These are phyloP conservation scores for Halictus quadricinctus DNA, from an alignment of 2,888 invertebrate species.

Conservation along the genomic window DNA sequence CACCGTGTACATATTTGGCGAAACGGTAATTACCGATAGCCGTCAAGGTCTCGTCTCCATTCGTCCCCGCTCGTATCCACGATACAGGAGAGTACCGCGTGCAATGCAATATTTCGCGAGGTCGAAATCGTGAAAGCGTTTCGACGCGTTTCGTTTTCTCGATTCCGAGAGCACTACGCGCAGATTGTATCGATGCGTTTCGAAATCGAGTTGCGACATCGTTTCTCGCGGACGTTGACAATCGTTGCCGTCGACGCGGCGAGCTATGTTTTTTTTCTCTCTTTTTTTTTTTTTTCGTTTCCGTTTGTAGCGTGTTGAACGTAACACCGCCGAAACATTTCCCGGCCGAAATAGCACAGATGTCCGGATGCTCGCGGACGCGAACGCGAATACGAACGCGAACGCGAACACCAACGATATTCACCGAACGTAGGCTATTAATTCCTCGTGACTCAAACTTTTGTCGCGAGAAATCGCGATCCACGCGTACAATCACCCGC, in stretches of 20 bases:
- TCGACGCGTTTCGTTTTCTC: not conserved
- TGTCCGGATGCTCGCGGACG: slow-evolving; percentile 35
- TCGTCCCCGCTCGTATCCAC: not conserved
- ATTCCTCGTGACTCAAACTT: slow-evolving; percentile 54
- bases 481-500: slow-evolving; percentile 52
- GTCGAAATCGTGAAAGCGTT: not conserved
- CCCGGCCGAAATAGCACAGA: slow-evolving; percentile 28
- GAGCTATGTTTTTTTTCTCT: not conserved
- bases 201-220: slow-evolving; percentile 5
- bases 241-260: not conserved
- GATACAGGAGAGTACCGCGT: not conserved
- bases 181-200: not conserved
- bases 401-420: slow-evolving; percentile 36
- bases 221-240: not conserved
- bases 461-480: slow-evolving; percentile 54
- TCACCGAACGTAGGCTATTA: slow-evolving; percentile 44
- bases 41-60: not conserved
- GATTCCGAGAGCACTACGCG: not conserved
- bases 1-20: not conserved
- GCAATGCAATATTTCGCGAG: not conserved
- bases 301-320: slow-evolving; percentile 1
- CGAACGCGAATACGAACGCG: slow-evolving; percentile 26
- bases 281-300: not conserved
- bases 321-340: slow-evolving; percentile 19
- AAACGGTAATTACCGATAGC: slow-evolving; percentile 5